Percentiles rank a stretch among this genome's conserved stretches.
These are phyloP conservation scores for Peromyscus nudipes DNA, from an alignment of 2,797 vertebrate genomes.

Conservation along the genomic window DNA sequence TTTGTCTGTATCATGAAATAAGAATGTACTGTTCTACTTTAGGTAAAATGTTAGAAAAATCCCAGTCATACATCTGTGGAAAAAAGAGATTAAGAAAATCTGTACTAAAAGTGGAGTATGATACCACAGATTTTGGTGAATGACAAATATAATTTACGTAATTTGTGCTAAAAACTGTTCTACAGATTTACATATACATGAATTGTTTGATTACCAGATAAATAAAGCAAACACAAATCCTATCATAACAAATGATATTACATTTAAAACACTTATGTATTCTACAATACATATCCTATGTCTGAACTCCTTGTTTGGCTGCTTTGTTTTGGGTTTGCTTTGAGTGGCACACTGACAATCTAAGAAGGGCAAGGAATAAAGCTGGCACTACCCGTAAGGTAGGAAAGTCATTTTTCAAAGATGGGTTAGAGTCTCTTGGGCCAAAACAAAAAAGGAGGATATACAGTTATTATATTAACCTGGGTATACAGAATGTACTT, in stretches of 20 bases:
- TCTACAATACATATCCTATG: slow-evolving; percentile 10
- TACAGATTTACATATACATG: slow-evolving; percentile 61
- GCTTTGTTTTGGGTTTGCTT: slow-evolving; percentile 35
- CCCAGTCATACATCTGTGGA: background rate
- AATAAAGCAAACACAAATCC: slow-evolving; percentile 56
- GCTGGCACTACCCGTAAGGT: background rate
- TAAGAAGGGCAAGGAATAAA: slow-evolving; percentile 39
- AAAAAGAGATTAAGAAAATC: slow-evolving; percentile 8
- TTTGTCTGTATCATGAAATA: slow-evolving; percentile 6
- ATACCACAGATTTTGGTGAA: slow-evolving; percentile 27
- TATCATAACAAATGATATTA: slow-evolving; percentile 36
- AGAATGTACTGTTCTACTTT: slow-evolving; percentile 38
- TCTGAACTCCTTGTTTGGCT: slow-evolving; percentile 18
- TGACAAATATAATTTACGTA: background rate
- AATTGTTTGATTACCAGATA: slow-evolving; percentile 43
- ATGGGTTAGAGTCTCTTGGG: background rate
- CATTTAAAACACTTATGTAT: slow-evolving; percentile 53
- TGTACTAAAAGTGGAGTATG: background rate
- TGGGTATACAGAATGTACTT: background rate
- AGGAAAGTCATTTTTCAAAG: slow-evolving; percentile 34
- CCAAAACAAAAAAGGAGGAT: background rate
- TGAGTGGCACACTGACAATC: slow-evolving; percentile 31
- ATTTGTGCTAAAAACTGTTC: background rate
- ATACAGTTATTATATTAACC: background rate
- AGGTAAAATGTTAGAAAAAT: slow-evolving; percentile 33